Evolutionary conservation across 2,113 vertebrate genomes (phyloP).

Genomic region (Prochilodus magdalenae): DNA sequence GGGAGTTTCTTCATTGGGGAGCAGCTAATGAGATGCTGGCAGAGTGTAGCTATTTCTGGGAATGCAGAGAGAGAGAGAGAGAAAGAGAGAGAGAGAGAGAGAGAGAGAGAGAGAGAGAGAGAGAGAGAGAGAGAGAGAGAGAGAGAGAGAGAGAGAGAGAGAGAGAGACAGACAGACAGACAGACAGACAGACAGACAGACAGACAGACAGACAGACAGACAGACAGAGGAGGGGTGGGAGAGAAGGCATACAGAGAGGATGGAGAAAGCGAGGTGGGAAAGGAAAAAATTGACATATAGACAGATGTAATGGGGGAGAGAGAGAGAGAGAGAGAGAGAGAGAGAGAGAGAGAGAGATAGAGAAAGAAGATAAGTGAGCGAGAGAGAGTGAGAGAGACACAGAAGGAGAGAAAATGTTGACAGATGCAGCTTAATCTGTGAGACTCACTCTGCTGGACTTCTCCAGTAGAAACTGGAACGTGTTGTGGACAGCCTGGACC

Average conservation of each 20-base stretch:
- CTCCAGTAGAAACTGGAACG: slow-evolving; percentile 96
- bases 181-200: neutral
- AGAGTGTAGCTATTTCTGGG: slow-evolving; percentile 47
- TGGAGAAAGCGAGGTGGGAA: neutral
- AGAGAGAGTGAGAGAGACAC: neutral
- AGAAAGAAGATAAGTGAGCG: neutral
- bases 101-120: neutral
- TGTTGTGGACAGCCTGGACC: slow-evolving; percentile 92
- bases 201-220: neutral
- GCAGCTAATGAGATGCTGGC: slow-evolving; percentile 48
- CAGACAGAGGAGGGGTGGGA: neutral
- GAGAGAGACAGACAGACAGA: neutral
- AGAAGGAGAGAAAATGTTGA: neutral
- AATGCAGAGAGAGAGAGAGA: slow-evolving; percentile 16
- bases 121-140: slow-evolving; percentile 13
- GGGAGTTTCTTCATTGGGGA: slow-evolving; percentile 44
- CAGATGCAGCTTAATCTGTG: too few species aligned
- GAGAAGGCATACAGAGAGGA: too few species aligned
- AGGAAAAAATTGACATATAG: neutral
- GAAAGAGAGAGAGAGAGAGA: neutral
- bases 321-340: neutral
- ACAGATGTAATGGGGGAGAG: neutral
- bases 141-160: slow-evolving; percentile 4
- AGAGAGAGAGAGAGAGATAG: neutral
- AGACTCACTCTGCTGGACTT: slow-evolving; percentile 91